Evolutionary conservation across 2,888 invertebrate genomes (phyloP), one percentile per base, ranked within the genome.

Genomic region (Muschampia plurimacula): DNA sequence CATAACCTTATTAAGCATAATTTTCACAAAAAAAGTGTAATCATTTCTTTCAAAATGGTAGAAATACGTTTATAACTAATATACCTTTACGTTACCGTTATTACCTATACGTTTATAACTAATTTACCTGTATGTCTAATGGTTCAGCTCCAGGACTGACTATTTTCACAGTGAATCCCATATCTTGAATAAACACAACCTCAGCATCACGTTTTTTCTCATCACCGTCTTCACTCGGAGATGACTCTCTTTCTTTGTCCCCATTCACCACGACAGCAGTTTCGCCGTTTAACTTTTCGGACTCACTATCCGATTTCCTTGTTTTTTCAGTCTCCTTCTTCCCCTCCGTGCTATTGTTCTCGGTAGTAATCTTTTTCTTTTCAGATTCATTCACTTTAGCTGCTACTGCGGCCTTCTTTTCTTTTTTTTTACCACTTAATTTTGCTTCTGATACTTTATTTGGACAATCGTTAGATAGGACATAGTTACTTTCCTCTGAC

Each of bases 121-220:
- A 49, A 6, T 49, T 36, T 91, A 97, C 97, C 95, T 99, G 99
- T 83, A 99, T 97, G 82, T 99, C 98, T 85, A 99, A 97, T 0
- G 98, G 95, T 81, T 99, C 99, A 10, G 97, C 95, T 1, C 98
- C 98, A 10, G 99, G 99, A 82, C 98, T 97, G 73, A 97, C 96
- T 82, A 99, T 98, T 92, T 98, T 98, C n/a, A 99, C 97, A 69
- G 97, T 98, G 86, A 98, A 98, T 66, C 98, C 98, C 94, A 97
- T 95, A 84, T 99, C 98, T 86, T 98, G 98, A 82, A 98, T 96
- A 80, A 97, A 97, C 75, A 98, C 97, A 69, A 98, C 97, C 90
- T 97, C 97, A 74, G 97, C 96, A 79, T 97, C 96, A 75, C 95
- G 95, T 80, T 96, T 96, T 77, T 95, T 94, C 52, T 95, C 95